Conservation (phyloP, 2,888 invertebrate species). For the Automeris io region DNA sequence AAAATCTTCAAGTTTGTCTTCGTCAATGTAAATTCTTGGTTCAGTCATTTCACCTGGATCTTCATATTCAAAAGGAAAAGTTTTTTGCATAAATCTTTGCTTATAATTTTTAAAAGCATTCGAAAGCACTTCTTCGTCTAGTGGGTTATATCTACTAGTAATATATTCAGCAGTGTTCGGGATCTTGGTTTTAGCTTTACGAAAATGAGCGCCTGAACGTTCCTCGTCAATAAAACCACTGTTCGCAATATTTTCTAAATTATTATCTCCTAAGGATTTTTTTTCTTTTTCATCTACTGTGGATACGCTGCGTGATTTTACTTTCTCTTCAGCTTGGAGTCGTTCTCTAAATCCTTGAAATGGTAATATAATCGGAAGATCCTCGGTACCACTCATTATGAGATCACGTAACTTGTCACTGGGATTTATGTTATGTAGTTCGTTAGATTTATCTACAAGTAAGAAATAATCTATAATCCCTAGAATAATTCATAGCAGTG, state of each 20-base stretch:
- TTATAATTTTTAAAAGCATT: conserved; percentile 66
- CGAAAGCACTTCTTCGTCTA: conserved; percentile 62
- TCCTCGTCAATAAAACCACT: conserved; percentile 62
- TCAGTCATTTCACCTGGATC: conserved; percentile 69
- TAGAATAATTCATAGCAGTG: neutral
- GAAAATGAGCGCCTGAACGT: conserved; percentile 65
- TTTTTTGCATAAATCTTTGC: conserved; percentile 63
- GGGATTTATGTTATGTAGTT: conserved; percentile 18
- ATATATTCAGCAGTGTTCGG: conserved; percentile 63
- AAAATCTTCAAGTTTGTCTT: conserved; percentile 63
- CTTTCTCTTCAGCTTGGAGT: conserved; percentile 47
- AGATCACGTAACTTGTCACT: conserved; percentile 60
- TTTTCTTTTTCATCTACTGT: conserved; percentile 50
- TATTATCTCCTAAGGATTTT: conserved; percentile 44
- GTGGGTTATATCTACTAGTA: conserved; percentile 51
- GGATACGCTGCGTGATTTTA: conserved; percentile 26
- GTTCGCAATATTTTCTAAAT: conserved; percentile 39
- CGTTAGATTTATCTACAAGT: conserved; percentile 31
- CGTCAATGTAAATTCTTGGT: conserved; percentile 75
- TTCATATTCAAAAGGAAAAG: conserved; percentile 69
- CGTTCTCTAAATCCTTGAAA: conserved; percentile 67
- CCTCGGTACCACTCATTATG: conserved; percentile 46
- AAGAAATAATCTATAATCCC: conserved; percentile 25
- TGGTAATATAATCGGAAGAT: conserved; percentile 54
- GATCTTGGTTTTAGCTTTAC: conserved; percentile 55